These are phyloP conservation scores for Sylvilagus floridanus DNA, from an alignment of 2,797 vertebrate genomes.

Conservation along the genomic window DNA sequence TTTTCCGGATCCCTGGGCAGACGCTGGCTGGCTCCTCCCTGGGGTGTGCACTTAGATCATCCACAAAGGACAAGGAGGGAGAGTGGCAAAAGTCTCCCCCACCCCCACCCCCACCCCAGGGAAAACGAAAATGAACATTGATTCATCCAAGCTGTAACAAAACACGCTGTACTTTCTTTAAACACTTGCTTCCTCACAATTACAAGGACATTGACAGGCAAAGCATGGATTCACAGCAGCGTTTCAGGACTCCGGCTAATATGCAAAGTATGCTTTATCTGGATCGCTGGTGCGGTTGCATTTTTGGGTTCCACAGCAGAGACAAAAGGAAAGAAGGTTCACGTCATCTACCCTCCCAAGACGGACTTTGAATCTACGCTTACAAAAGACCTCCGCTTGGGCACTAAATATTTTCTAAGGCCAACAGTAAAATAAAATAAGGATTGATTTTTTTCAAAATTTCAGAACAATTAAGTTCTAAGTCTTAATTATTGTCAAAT, in stretches of 20 bases:
- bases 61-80: neutral
- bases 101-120: no score
- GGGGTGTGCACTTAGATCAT: neutral
- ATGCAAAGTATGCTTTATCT: neutral
- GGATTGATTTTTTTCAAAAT: neutral
- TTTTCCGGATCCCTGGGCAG: neutral
- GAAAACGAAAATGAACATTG: conserved; percentile 26
- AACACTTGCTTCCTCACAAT: neutral
- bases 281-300: neutral
- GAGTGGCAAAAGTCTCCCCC: neutral
- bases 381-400: neutral
- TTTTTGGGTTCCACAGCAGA: neutral
- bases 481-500: conserved; percentile 14
- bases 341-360: neutral
- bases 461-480: neutral
- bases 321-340: neutral
- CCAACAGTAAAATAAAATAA: neutral
- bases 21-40: neutral
- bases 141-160: neutral
- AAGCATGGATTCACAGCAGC: neutral
- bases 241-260: neutral
- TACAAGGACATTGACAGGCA: neutral
- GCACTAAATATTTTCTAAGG: neutral
- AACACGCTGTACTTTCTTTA: neutral
- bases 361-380: neutral